These are phyloP conservation scores for Holotrichia oblita DNA, from an alignment of 1,140 invertebrate genomes.

Conservation along the genomic window DNA sequence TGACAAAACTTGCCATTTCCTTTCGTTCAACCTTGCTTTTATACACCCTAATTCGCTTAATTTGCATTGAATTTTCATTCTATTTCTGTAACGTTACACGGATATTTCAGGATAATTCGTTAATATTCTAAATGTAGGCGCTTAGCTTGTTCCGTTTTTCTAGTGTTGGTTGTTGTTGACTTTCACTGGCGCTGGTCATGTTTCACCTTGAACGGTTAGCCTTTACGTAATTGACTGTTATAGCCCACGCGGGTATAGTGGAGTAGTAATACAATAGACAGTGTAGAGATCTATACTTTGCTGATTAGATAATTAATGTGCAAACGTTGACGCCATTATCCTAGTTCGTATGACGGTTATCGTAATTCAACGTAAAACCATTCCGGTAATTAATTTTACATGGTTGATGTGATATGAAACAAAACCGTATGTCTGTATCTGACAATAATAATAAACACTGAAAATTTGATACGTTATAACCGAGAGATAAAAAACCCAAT, in stretches of 20 bases:
- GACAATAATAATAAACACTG: no score
- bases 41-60: not conserved
- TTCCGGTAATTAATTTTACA: not conserved
- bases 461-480: no score
- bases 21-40: no score
- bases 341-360: conserved; percentile 4
- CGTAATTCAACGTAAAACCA: conserved; percentile 16
- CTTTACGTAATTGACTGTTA: conserved; percentile 5
- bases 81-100: not conserved
- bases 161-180: not conserved
- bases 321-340: conserved; percentile 18
- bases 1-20: no score
- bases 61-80: conserved; percentile 1
- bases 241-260: not conserved
- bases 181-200: not conserved
- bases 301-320: conserved; percentile 21
- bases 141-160: not conserved
- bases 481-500: no score
- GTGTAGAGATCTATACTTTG: not conserved
- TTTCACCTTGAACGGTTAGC: not conserved
- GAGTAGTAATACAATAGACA: not conserved
- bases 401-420: not conserved
- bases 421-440: no score
- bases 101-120: conserved; percentile 2
- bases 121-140: not conserved